Evolutionary conservation across 2,888 invertebrate species (phyloP), one percentile per base, ranked within the genome.

Genomic region (Eilema depressum): DNA sequence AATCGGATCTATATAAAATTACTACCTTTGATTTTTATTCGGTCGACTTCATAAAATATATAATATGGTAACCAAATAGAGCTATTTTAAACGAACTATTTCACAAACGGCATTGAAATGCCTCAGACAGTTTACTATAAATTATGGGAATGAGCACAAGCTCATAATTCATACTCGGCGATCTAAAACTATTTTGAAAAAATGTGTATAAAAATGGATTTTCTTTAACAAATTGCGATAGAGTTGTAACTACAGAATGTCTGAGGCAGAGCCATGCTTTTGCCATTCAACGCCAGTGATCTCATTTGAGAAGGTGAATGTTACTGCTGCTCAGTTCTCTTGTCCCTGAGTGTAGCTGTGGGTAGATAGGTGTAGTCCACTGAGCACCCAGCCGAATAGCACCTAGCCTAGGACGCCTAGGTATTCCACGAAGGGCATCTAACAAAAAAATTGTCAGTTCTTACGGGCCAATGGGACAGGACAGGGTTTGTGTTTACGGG

Each of bases 91-190:
- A 41, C 41, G 25, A 25, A 25, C 17, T 60, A 28, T 65, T 53
- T 25, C 30, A 60, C 30, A 57, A 61, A 63, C 61, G 61, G 53
- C 66, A 66, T 68, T 76, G 65, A 66, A 76, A 67, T 47, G 17
- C 30, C 3, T 3, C 71, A 76, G 41, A 69, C 65, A 70, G 67
- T 70, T 63, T 62, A 47, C 72, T 63, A 68, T 71, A 75, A 73
- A 73, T 77, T 75, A 77, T 70, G 47, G 67, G 71, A 70, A 73
- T 73, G n/a, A 70, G 63, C 60, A 41, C 28, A 67, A 68, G 28
- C 69, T 47, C 64, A 75, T 75, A 68, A 73, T 71, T 73, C 68
- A 75, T 68, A 57, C n/a, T 7, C n/a, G n/a, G 17, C 8, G n/a
- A 20, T 53, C 10, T n/a, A 53, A 53, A 53, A n/a, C 20, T 53